Evolutionary conservation across 2,888 invertebrate genomes (phyloP).

Genomic region (Drosophila yooni): DNA sequence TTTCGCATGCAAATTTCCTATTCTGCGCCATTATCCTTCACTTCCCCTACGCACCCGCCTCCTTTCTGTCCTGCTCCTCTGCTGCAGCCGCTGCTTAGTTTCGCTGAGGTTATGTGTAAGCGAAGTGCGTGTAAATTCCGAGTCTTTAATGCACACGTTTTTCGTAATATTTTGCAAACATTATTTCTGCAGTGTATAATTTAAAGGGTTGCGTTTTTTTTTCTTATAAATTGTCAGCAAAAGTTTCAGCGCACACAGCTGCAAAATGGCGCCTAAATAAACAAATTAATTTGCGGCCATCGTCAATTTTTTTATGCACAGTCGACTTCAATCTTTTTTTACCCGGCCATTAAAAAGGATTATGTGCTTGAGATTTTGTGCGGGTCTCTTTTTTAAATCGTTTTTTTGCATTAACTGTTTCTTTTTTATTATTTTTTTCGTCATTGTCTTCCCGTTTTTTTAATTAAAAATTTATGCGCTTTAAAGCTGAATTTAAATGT

Average conservation of each 20-base stretch:
- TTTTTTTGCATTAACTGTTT: slow-evolving; percentile 3
- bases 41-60: not conserved
- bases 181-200: not conserved
- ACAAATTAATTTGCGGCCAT: slow-evolving; percentile 73
- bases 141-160: slow-evolving; percentile 36
- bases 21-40: not conserved
- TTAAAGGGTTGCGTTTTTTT: slow-evolving; percentile 27
- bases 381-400: slow-evolving; percentile 20
- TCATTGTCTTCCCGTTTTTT: slow-evolving; percentile 31
- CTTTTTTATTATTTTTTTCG: slow-evolving; percentile 30
- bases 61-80: not conserved
- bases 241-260: slow-evolving; percentile 35
- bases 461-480: slow-evolving; percentile 67
- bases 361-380: slow-evolving; percentile 60
- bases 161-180: slow-evolving; percentile 5
- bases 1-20: slow-evolving; percentile 66
- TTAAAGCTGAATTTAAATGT: slow-evolving; percentile 56
- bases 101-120: slow-evolving; percentile 56
- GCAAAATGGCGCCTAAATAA: slow-evolving; percentile 66
- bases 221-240: slow-evolving; percentile 44
- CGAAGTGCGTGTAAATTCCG: slow-evolving; percentile 71
- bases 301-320: slow-evolving; percentile 43
- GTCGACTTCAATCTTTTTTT: slow-evolving; percentile 19
- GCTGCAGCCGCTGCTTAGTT: slow-evolving; percentile 8
- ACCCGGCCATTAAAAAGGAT: slow-evolving; percentile 63